Evolutionary conservation across 2,888 invertebrate genomes (phyloP), one percentile per base, ranked within the genome.

Genomic region (Coenonympha arcania): DNA sequence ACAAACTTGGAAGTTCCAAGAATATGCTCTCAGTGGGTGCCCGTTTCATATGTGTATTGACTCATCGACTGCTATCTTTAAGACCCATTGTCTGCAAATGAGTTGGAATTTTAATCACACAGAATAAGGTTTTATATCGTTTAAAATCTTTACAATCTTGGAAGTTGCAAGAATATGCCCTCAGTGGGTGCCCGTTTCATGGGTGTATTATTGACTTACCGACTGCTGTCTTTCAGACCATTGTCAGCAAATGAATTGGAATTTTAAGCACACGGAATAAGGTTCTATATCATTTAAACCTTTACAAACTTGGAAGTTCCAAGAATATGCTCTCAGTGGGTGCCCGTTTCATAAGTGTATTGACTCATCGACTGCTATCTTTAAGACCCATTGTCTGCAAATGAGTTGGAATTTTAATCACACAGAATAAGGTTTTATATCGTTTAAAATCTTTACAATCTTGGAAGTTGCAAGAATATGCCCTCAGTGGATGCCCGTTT

Each of bases 1-100:
- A n/a, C n/a, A n/a, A n/a, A n/a, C n/a, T n/a, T n/a, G n/a, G n/a
- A n/a, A n/a, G n/a, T n/a, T n/a, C n/a, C n/a, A n/a, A n/a, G n/a
- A n/a, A n/a, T n/a, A n/a, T n/a, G n/a, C n/a, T n/a, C n/a, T n/a
- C 98, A 98, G 80, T 98, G 98, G 98, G 95, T 98, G 59, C 98
- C 98, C 3, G 98, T 98, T 6, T 95, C 95, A 34, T 98, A 98
- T 98, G 96, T 98, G 75, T 96, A 96, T 90, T 96, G 93, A 93
- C 91, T 89, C 6, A 49, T 52, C 41, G 55, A 61, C 50, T 58
- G 50, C 42, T 57, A 56, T 46, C 54, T 62, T 30, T 59, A 51
- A 56, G 45, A 26, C 39, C 28, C n/a, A n/a, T n/a, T n/a, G n/a
- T 2, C 22, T 20, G 1, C 20, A 2, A 15, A 6, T 31, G 40